Evolutionary conservation across 2,797 vertebrate species (phyloP).

Genomic region (Pangasius macronema): DNA sequence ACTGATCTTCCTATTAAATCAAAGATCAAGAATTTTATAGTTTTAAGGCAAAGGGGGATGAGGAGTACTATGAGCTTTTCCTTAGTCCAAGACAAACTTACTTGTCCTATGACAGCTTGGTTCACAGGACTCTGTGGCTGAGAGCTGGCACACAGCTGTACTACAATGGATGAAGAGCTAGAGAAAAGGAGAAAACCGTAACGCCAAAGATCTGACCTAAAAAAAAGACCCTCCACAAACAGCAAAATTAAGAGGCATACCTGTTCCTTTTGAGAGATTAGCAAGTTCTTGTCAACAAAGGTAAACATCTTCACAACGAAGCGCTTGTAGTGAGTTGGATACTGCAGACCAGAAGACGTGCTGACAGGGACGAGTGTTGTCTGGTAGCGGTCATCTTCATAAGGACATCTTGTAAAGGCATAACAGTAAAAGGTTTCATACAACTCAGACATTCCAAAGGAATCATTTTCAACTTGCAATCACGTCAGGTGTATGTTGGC

Average conservation of each 20-base stretch:
- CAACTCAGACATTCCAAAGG: not conserved
- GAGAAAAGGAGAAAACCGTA: not conserved
- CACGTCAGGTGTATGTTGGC: not conserved
- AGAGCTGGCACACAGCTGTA: constrained; percentile 65
- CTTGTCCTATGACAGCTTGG: constrained; percentile 66
- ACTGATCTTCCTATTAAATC: constrained; percentile 61
- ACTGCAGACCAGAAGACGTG: constrained; percentile 60
- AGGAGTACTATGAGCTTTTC: not conserved
- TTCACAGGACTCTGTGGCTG: constrained; percentile 63
- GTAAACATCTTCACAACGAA: constrained; percentile 72
- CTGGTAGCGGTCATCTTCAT: constrained; percentile 68
- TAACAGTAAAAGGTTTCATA: not conserved
- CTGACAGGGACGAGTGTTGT: constrained; percentile 65
- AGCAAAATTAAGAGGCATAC: constrained; percentile 47
- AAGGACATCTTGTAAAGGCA: constrained; percentile 67
- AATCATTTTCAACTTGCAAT: not conserved
- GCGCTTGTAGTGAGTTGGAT: constrained; percentile 71
- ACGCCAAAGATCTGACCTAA: not conserved
- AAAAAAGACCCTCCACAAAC: not conserved
- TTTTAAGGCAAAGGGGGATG: not conserved
- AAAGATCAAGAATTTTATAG: not conserved
- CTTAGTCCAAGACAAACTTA: constrained; percentile 59
- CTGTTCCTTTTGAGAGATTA: constrained; percentile 47
- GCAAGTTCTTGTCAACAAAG: constrained; percentile 61
- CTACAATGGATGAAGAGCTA: constrained; percentile 75